Percentiles rank a stretch among this genome's conserved stretches.
Evolutionary conservation across 2,113 vertebrate genomes (phyloP).

Genomic region (Reinhardtius hippoglossoides): DNA sequence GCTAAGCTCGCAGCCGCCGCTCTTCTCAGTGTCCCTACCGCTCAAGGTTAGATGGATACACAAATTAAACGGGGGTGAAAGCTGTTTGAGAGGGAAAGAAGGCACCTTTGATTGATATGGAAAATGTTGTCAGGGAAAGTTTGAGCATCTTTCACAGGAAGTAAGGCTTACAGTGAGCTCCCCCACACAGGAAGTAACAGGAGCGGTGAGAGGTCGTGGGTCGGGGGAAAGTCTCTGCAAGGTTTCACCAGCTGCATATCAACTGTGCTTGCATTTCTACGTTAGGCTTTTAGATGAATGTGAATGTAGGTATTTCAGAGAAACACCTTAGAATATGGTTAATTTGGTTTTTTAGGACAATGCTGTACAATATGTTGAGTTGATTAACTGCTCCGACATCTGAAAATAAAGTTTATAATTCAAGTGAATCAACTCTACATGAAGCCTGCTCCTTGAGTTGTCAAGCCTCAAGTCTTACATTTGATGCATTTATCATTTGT

Average conservation of each 20-base stretch:
- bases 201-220: constrained; percentile 58
- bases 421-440: too few relatives aligned
- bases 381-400: too few relatives aligned
- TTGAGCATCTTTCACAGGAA: constrained; percentile 51
- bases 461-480: too few relatives aligned
- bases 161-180: constrained; percentile 33
- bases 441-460: too few relatives aligned
- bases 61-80: background rate
- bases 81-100: background rate
- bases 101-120: background rate
- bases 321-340: too few relatives aligned
- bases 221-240: constrained; percentile 50
- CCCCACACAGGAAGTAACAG: constrained; percentile 64
- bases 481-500: too few relatives aligned
- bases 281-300: too few relatives aligned
- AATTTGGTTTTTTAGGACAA: too few relatives aligned
- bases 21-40: background rate
- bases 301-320: too few relatives aligned
- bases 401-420: too few relatives aligned
- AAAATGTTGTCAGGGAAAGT: constrained; percentile 49
- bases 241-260: constrained; percentile 51
- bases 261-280: constrained; percentile 8
- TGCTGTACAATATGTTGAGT: too few relatives aligned
- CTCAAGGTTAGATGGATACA: constrained; percentile 1
- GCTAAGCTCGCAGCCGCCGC: background rate